Base-by-base conservation (phyloP, 2,888 invertebrate genomes). In the Drosophila anceps region DNA sequence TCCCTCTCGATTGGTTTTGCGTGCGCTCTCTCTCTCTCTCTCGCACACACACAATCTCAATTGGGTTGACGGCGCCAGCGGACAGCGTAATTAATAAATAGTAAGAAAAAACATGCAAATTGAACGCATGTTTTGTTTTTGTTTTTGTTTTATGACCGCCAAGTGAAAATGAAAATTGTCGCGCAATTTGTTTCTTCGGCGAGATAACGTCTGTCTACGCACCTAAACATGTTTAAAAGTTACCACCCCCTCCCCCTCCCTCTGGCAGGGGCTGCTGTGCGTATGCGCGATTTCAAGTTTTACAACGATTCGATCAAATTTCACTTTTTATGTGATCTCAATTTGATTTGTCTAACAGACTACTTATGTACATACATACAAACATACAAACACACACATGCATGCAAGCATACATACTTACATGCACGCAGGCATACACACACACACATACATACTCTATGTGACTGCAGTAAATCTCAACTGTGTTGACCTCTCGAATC, bases 161-260 rank as follows among this genome's bases (percentile, higher is more conserved):
- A 64, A 63, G 81, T 81, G 77, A 77, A 77, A 71, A 84, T 73
- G 84, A 83, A 81, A 86, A 83, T 69, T 75, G 83, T 75, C 79
- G 63, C 83, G 54, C 79, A 79, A 74, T 71, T 70, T 68, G 59
- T 72, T 72, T 69, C 69, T 76, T 59, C 48, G n/a, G 50, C 31
- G 18, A 13, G 67, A 61, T 76, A 77, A 71, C 67, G 60, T 73
- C 70, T 86, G 81, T 81, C 77, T 86, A 82, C 87, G 82, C 82
- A 86, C 73, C 63, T 73, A 70, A 77, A 77, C 76, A 53, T 66
- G 76, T 81, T 76, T 75, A 31, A 50, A 33, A 51, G 31, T 44
- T 4, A 15, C 60, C 63, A 35, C 39, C n/a, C 39, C 8, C 33
- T 31, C 20, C 44, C 13, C 53, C 4, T n/a, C 35, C 13, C 33